These are phyloP conservation scores for Orthosia gothica DNA, from an alignment of 2,888 invertebrate species.

Conservation along the genomic window DNA sequence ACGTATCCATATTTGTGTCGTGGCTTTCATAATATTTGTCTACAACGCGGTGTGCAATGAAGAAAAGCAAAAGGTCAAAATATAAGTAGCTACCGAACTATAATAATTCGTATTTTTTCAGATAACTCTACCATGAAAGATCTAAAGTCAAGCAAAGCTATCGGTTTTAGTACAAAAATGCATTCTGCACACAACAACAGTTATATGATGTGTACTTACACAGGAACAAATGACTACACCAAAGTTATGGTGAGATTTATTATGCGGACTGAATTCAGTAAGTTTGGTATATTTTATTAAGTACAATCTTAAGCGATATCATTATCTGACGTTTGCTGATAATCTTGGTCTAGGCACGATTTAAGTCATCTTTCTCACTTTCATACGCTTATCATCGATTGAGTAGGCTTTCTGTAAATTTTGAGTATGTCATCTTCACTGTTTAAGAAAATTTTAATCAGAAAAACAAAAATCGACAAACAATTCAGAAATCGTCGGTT, in stretches of 20 bases:
- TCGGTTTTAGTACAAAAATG: conserved; percentile 16
- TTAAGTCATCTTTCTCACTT: neutral
- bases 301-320: neutral
- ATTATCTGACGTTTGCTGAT: neutral
- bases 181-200: conserved; percentile 17
- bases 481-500: too few relatives aligned
- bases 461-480: too few relatives aligned
- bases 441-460: too few relatives aligned
- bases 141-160: neutral
- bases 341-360: neutral
- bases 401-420: too few relatives aligned
- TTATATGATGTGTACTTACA: conserved; percentile 25
- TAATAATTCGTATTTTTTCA: conserved; percentile 21
- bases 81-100: neutral
- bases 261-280: conserved; percentile 9
- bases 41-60: too few relatives aligned
- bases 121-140: neutral
- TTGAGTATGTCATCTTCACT: too few relatives aligned
- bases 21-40: too few relatives aligned
- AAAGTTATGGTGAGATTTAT: conserved; percentile 24
- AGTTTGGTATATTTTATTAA: conserved; percentile 16
- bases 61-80: too few relatives aligned
- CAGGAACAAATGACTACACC: neutral
- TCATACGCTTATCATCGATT: too few relatives aligned
- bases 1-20: too few relatives aligned